Conservation (phyloP, 2,888 invertebrate genomes). For the Polydrusus pterygomalis region DNA sequence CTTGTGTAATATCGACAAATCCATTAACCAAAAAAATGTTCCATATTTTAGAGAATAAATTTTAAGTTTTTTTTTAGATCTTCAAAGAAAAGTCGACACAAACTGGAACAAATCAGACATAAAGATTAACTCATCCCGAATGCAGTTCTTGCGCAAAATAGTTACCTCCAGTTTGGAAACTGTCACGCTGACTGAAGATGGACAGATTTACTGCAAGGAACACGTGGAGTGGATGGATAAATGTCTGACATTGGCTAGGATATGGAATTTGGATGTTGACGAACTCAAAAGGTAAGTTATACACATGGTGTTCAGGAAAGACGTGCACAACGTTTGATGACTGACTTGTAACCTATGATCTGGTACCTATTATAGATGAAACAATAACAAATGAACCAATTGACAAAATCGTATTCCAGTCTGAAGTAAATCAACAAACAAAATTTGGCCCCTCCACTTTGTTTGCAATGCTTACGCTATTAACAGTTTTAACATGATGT, state of each 20-base stretch:
- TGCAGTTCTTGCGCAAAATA: slow-evolving; percentile 83
- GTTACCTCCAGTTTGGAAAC: slow-evolving; percentile 84
- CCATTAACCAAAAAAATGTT: too few species aligned
- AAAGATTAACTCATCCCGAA: slow-evolving; percentile 80
- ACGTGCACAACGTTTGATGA: too few species aligned
- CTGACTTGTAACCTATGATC: too few species aligned
- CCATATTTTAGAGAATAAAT: neutral
- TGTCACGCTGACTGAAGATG: slow-evolving; percentile 76
- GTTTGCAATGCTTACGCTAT: too few species aligned
- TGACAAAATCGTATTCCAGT: too few species aligned
- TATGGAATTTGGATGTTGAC: slow-evolving; percentile 85
- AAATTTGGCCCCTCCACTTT: too few species aligned
- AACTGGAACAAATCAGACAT: slow-evolving; percentile 80
- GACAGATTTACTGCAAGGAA: slow-evolving; percentile 73
- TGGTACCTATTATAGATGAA: too few species aligned
- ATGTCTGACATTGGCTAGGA: slow-evolving; percentile 72
- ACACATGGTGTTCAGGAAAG: too few species aligned
- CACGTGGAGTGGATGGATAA: slow-evolving; percentile 83
- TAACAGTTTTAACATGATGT: too few species aligned
- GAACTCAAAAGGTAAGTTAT: slow-evolving; percentile 79
- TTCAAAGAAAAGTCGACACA: slow-evolving; percentile 65
- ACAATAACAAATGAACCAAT: too few species aligned
- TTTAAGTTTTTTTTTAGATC: slow-evolving; percentile 58
- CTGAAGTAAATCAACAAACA: too few species aligned
- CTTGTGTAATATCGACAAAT: too few species aligned